Evolutionary conservation across 2,888 invertebrate species (phyloP).

Genomic region (Melipona beecheii): DNA sequence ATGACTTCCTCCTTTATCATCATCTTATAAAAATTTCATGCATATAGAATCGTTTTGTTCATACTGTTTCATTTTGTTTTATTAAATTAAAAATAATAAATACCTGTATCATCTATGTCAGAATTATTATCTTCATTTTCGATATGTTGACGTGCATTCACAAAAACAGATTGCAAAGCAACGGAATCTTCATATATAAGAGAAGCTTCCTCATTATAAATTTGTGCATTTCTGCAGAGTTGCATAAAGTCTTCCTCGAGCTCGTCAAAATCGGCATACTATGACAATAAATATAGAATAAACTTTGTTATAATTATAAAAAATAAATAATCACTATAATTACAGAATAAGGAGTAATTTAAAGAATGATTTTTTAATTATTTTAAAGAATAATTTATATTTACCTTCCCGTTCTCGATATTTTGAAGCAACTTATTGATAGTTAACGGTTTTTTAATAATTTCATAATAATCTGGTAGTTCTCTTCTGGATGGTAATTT

Average conservation of each 20-base stretch:
- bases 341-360: background rate
- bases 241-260: conserved; percentile 96
- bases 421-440: conserved; percentile 96
- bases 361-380: conserved; percentile 58
- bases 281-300: conserved; percentile 67
- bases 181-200: conserved; percentile 98
- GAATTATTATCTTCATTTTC: conserved; percentile 85
- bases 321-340: background rate
- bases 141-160: conserved; percentile 87
- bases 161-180: conserved; percentile 94
- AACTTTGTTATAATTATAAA: background rate
- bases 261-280: conserved; percentile 93
- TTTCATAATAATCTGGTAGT: conserved; percentile 97
- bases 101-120: conserved; percentile 84
- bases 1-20: conserved; percentile 85
- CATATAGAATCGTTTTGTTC: background rate
- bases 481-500: conserved; percentile 96
- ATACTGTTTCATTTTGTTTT: background rate
- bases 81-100: background rate
- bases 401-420: conserved; percentile 94
- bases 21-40: conserved; percentile 27
- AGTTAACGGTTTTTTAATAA: conserved; percentile 97
- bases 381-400: background rate
- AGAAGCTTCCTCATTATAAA: conserved; percentile 98
- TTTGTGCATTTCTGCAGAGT: conserved; percentile 98